Evolutionary conservation across 2,113 vertebrate species (phyloP), one percentile per base, ranked within the genome.

Genomic region (Panthera tigris): DNA sequence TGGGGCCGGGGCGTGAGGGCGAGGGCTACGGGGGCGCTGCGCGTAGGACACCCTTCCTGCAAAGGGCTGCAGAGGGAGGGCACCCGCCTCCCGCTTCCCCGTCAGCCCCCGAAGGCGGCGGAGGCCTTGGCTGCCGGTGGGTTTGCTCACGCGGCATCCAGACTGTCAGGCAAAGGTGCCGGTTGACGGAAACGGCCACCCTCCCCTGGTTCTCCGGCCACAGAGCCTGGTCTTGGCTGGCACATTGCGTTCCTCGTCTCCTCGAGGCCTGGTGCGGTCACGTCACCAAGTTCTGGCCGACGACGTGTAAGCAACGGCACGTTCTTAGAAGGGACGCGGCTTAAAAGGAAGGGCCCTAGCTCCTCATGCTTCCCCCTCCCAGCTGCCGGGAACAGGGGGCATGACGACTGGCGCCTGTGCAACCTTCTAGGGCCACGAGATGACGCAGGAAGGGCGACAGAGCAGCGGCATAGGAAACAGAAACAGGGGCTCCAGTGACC

Each of bases 1-100:
- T 90, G 97, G 94, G 36, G 21, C 76, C 15, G 18, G 36, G 84
- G 97, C 96, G 97, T 80, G 68, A 93, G 96, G 78, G 79, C 84
- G 41, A 48, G 74, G 41, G 39, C 5, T 12, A 15, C 0, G 73
- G 94, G 41, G 78, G 73, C 69, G 23, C 41, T 73, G 39, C 4
- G 25, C 61, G 79, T 36, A 52, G 91, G 39, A 69, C 94, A 80
- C 66, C 89, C 48, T 78, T 39, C 81, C 96, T 78, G 10, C 39
- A 80, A 57, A 29, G 36, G 71, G 87, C 63, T 14, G 50, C 8
- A 3, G 45, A 39, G 29, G 15, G 48, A 71, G n/a, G 78, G 48
- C 4, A 5, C 6, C 29, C 2, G 23, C 31, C 27, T 57, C 19
- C 8, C 15, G 36, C 29, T 16, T 55, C 57, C 74, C 5, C 1